These are phyloP conservation scores for Tenualosa ilisha DNA, from an alignment of 2,797 vertebrate species.

Conservation along the genomic window DNA sequence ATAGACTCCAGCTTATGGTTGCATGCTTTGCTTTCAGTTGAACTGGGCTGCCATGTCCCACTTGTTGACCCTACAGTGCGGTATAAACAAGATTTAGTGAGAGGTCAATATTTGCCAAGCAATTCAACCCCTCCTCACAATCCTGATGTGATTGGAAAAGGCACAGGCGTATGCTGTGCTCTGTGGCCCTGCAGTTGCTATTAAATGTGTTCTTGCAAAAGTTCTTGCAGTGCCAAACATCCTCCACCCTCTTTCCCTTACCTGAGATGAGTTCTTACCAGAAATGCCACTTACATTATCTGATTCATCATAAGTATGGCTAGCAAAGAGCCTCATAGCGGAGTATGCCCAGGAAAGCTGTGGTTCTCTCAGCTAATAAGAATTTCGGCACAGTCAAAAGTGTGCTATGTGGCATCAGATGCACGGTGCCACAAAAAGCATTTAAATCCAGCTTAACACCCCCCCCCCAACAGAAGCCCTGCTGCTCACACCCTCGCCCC, in stretches of 20 bases:
- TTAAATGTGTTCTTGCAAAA: not conserved
- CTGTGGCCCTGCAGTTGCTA: slow-evolving; percentile 29
- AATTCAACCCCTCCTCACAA: slow-evolving; percentile 41
- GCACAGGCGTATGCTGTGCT: slow-evolving; percentile 31
- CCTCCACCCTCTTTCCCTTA: not conserved
- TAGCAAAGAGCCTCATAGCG: not conserved
- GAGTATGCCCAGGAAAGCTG: not conserved
- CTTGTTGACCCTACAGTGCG: slow-evolving; percentile 58
- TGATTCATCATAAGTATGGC: not conserved
- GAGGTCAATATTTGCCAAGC: slow-evolving; percentile 53
- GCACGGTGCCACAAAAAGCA: slow-evolving; percentile 42
- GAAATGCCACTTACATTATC: not conserved
- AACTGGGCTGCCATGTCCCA: slow-evolving; percentile 47
- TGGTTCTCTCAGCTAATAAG: slow-evolving; percentile 9
- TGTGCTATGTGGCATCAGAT: not conserved
- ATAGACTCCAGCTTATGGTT: slow-evolving; percentile 19
- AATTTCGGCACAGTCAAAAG: not conserved
- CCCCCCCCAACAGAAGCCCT: not conserved
- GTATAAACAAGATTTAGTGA: slow-evolving; percentile 64
- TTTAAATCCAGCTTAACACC: slow-evolving; percentile 45
- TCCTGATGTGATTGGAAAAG: slow-evolving; percentile 57
- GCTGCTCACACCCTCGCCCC: not conserved
- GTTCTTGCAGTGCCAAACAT: slow-evolving; percentile 17
- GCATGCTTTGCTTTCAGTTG: slow-evolving; percentile 36
- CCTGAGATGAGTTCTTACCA: slow-evolving; percentile 22